These are phyloP conservation scores for Periplaneta americana DNA, from an alignment of 1,140 invertebrate genomes.

Conservation along the genomic window DNA sequence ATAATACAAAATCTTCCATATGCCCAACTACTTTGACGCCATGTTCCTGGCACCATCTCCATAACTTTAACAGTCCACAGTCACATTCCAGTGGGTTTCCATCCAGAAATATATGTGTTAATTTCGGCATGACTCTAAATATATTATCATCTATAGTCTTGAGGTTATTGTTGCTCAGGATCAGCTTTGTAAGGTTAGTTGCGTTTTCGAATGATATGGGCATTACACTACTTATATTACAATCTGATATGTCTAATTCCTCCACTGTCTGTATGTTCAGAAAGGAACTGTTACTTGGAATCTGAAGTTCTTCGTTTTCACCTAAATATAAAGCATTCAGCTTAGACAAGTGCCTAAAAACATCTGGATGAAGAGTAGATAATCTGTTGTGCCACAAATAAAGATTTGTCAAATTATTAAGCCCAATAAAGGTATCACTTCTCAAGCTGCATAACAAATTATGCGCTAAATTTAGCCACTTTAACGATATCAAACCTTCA, in stretches of 20 bases:
- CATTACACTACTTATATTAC: not conserved
- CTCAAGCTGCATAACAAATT: not conserved
- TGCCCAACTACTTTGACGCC: too few relatives aligned
- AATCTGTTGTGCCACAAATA: not conserved
- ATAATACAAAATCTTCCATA: not conserved
- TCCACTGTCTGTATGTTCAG: not conserved
- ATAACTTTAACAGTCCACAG: not conserved
- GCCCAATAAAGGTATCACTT: not conserved
- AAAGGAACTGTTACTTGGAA: not conserved
- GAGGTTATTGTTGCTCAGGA: not conserved
- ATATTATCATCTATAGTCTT: not conserved
- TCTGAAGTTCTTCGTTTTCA: not conserved
- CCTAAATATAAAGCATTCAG: not conserved
- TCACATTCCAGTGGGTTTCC: not conserved
- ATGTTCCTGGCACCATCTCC: not conserved
- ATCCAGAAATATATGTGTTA: not conserved
- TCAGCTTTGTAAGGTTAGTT: not conserved
- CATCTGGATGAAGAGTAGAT: not conserved
- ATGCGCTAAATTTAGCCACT: not conserved
- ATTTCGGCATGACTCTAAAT: not conserved
- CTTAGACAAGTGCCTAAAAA: not conserved
- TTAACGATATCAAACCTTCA: not conserved
- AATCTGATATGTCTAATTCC: not conserved
- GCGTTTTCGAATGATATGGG: not conserved
- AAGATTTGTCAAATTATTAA: not conserved